These are phyloP conservation scores for Epizoanthus scotinus DNA, from an alignment of 92 coral and sea anemone genomes.

Conservation along the genomic window DNA sequence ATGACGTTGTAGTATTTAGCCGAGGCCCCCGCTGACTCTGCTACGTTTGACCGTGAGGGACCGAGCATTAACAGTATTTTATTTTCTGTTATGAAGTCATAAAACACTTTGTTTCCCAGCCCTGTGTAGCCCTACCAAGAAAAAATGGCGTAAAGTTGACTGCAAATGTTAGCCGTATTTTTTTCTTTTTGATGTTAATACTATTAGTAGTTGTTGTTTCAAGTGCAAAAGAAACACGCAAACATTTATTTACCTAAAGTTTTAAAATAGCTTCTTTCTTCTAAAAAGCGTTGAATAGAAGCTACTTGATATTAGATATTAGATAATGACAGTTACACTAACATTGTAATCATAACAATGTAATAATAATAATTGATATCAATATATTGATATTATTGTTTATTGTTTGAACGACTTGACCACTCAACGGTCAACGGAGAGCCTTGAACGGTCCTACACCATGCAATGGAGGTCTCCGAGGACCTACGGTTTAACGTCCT, in stretches of 20 bases:
- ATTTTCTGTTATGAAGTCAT: slow-evolving; percentile 23
- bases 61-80: slow-evolving; percentile 17
- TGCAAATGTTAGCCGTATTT: not conserved
- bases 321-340: no score
- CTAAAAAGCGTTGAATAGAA: no score
- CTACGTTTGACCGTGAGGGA: slow-evolving; percentile 39
- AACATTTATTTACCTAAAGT: no score
- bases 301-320: no score
- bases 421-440: no score
- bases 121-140: slow-evolving; percentile 30
- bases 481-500: no score
- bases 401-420: no score
- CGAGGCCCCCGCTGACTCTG: slow-evolving; percentile 33
- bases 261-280: no score
- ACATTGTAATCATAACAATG: not conserved
- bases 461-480: no score
- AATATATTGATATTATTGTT: no score
- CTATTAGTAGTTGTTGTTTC: not conserved
- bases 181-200: no score
- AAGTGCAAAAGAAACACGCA: not conserved
- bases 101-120: slow-evolving; percentile 33
- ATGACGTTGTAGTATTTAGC: slow-evolving; percentile 32
- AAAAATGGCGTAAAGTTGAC: not conserved
- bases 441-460: no score
- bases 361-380: not conserved